phyloP scores from a whole-genome alignment of 1,140 invertebrate genomes.

The Drosophila guanche region DNA sequence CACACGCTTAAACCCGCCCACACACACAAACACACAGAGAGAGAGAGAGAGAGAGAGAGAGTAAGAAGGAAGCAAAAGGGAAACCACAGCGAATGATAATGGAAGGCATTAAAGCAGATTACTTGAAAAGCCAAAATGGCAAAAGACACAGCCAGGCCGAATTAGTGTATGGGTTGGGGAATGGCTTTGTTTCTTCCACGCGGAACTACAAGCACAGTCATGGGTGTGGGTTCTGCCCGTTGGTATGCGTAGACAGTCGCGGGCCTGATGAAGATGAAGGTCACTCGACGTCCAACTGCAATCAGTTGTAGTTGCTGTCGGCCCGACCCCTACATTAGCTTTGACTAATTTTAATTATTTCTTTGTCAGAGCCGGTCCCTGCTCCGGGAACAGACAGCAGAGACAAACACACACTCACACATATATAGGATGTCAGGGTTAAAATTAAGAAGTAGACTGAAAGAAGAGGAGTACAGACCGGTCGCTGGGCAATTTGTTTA shows the following conservation, averaged over 20 bases:
- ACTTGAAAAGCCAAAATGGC: conserved; percentile 43
- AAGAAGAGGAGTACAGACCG: conserved; percentile 15
- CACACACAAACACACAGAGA: conserved; percentile 6
- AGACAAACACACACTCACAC: conserved; percentile 1
- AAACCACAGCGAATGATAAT: conserved; percentile 49
- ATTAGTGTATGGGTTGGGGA: conserved; percentile 2
- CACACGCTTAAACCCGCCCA: neutral
- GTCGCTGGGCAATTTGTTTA: conserved; percentile 65
- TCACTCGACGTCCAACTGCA: conserved; percentile 30
- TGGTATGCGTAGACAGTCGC: conserved; percentile 31
- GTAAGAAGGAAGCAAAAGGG: conserved; percentile 17
- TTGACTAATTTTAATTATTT: conserved; percentile 71
- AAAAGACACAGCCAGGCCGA: conserved; percentile 21
- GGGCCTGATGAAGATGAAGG: conserved; percentile 45
- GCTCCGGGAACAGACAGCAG: conserved; percentile 10
- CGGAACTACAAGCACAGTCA: conserved; percentile 16
- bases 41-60: conserved; percentile 18
- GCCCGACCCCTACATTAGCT: conserved; percentile 7
- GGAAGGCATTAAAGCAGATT: conserved; percentile 66
- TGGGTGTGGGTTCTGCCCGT: neutral
- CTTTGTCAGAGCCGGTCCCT: conserved; percentile 13
- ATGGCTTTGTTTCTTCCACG: conserved; percentile 12
- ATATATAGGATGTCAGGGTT: conserved; percentile 3
- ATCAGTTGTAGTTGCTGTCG: conserved; percentile 29
- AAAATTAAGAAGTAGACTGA: conserved; percentile 33